phyloP scores from a whole-genome alignment of 1,140 invertebrate species.

The Rhopalosiphum padi region DNA sequence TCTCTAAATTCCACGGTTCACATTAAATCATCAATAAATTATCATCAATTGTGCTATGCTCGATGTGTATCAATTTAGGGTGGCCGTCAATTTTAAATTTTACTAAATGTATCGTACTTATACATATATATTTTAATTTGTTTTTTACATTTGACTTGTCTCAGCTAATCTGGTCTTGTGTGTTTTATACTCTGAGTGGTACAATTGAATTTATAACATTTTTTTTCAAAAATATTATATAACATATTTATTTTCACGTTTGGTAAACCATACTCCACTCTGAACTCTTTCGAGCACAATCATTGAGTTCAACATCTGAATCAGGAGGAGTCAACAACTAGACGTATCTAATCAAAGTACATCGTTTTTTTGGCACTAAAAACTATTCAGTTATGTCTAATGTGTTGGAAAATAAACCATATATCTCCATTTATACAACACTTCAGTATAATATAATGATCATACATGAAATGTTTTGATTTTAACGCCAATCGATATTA shows the following conservation, averaged over 20 bases:
- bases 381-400: neutral
- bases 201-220: neutral
- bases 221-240: neutral
- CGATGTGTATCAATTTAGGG: neutral
- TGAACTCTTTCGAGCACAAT: neutral
- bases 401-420: neutral
- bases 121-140: too few relatives aligned
- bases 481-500: neutral
- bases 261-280: neutral
- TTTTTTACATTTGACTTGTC: neutral
- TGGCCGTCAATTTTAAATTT: neutral
- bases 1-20: neutral
- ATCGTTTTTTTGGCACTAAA: neutral
- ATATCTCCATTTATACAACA: neutral
- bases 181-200: neutral
- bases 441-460: neutral
- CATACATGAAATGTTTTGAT: neutral
- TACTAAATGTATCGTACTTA: neutral
- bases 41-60: neutral
- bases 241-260: neutral
- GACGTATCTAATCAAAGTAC: too few relatives aligned
- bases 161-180: neutral
- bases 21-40: neutral
- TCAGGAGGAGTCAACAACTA: neutral
- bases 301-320: neutral